phyloP scores from a whole-genome alignment of 1,140 invertebrate species.

The Drosophila serrata region DNA sequence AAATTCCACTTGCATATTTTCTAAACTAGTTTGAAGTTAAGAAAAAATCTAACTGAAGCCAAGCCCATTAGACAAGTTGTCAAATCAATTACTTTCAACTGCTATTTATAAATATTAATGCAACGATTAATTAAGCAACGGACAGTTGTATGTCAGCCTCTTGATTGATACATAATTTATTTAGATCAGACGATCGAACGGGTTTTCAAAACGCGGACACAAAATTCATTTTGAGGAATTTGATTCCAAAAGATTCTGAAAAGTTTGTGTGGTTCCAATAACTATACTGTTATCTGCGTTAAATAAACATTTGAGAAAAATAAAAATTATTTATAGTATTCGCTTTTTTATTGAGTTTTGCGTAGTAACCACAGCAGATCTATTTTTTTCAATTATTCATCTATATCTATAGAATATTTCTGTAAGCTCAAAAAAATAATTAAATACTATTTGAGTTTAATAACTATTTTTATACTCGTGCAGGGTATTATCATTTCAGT shows the following conservation, averaged over 20 bases:
- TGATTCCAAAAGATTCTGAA: neutral
- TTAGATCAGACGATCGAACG: neutral
- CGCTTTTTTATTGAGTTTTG: neutral
- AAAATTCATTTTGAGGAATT: neutral
- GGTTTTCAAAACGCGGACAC: too few species aligned
- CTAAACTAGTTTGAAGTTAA: neutral
- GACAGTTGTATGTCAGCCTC: constrained; percentile 3
- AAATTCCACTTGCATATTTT: neutral
- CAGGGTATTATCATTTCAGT: too few species aligned
- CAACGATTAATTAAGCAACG: constrained; percentile 3
- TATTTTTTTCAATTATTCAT: too few species aligned
- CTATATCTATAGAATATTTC: too few species aligned
- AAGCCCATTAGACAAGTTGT: constrained; percentile 9
- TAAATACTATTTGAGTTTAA: too few species aligned
- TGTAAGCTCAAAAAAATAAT: too few species aligned
- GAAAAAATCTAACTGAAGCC: constrained; percentile 5
- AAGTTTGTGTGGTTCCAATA: neutral
- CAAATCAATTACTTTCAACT: constrained; percentile 19
- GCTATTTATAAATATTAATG: constrained; percentile 33
- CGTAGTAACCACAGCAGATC: neutral
- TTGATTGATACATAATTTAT: constrained; percentile 14
- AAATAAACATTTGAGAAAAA: neutral
- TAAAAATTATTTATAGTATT: neutral
- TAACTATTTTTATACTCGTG: too few species aligned
- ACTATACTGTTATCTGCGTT: neutral